phyloP scores from a whole-genome alignment of 2,888 invertebrate genomes.

The Drosophila austrosaltans region DNA sequence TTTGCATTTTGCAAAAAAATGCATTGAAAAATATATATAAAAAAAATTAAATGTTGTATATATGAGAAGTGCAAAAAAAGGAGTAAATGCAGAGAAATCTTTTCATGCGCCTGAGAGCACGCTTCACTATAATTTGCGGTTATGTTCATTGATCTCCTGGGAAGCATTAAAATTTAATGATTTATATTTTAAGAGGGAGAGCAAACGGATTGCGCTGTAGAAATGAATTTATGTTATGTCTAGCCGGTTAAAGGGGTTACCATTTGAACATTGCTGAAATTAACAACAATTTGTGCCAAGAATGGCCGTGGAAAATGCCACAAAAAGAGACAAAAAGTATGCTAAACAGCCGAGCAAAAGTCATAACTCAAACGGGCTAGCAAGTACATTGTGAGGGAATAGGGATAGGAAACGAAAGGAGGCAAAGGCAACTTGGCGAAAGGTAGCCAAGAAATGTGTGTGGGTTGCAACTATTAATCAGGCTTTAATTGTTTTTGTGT shows the following conservation, averaged over 20 bases:
- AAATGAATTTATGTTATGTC: slow-evolving; percentile 76
- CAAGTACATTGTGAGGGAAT: neutral
- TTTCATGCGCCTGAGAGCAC: slow-evolving; percentile 73
- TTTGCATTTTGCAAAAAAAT: slow-evolving; percentile 34
- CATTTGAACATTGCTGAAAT: slow-evolving; percentile 57
- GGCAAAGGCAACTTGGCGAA: slow-evolving; percentile 64
- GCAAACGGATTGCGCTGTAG: neutral
- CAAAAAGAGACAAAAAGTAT: slow-evolving; percentile 61
- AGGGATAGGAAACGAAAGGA: slow-evolving; percentile 2
- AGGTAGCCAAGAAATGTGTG: slow-evolving; percentile 63
- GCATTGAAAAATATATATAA: slow-evolving; percentile 26
- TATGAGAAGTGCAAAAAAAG: neutral
- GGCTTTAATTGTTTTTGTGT: slow-evolving; percentile 75
- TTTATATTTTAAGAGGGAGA: slow-evolving; percentile 67
- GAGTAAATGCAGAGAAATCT: slow-evolving; percentile 55
- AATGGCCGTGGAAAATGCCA: slow-evolving; percentile 12
- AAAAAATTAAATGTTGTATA: slow-evolving; percentile 8
- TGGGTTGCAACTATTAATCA: slow-evolving; percentile 78
- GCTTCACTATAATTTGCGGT: slow-evolving; percentile 81
- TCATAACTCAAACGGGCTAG: slow-evolving; percentile 67
- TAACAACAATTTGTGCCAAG: slow-evolving; percentile 78
- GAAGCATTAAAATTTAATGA: slow-evolving; percentile 83
- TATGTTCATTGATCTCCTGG: slow-evolving; percentile 82
- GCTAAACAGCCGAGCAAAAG: slow-evolving; percentile 75
- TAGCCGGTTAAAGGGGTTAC: slow-evolving; percentile 71